Base-by-base conservation (phyloP, 1,140 invertebrate species). In the Temnothorax longispinosus region DNA sequence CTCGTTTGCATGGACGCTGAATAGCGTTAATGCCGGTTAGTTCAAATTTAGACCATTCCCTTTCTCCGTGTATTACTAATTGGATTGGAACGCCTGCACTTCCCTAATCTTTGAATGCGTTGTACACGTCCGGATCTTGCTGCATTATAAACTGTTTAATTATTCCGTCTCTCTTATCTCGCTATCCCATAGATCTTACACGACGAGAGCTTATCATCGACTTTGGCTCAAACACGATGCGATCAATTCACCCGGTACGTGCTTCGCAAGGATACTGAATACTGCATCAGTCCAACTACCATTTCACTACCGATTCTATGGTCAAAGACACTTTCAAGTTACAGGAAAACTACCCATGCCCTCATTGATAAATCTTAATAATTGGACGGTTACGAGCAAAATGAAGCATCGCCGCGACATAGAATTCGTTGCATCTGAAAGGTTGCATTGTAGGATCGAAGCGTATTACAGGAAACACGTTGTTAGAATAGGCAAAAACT, bases 401-500 rank as follows among this genome's bases (percentile, higher is more conserved):
- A 35, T 78, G 15, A 64, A 50, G 7, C 4, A 65, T 67, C 27
- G 56, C 4, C 18, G 44, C 44, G 47, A 72, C 15, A 11, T 58
- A 6, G 7, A 72, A 69, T 71, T 41, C 35, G 35, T 67, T 38
- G 18, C 35, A 15, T 69, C 10, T 18, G n/a, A 18, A 35, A 56
- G 50, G 21, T 58, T 72, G 52, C 38, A 35, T 58, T 21, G 78
- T 44, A 27, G 13, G 13, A 27, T 47, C 54, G 41, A 82, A 47
- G 8, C 13, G 27, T 60, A 58, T 84, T 62, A 75, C 15, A 52
- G 27, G 77, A 44, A 74, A 58, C 44, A 60, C 41, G 44, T 74
- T 84, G 80, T 74, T 60, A 60, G 80, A 84, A 84, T 75, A 60
- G 15, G 41, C n/a, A 75, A 84, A 82, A 75, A 84, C 44, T 58